A percentile compares a stretch with the other conserved stretches of the same genome.
Conservation (phyloP, 2,797 vertebrate genomes). For the Ctenochaetus hawaiiensis region DNA sequence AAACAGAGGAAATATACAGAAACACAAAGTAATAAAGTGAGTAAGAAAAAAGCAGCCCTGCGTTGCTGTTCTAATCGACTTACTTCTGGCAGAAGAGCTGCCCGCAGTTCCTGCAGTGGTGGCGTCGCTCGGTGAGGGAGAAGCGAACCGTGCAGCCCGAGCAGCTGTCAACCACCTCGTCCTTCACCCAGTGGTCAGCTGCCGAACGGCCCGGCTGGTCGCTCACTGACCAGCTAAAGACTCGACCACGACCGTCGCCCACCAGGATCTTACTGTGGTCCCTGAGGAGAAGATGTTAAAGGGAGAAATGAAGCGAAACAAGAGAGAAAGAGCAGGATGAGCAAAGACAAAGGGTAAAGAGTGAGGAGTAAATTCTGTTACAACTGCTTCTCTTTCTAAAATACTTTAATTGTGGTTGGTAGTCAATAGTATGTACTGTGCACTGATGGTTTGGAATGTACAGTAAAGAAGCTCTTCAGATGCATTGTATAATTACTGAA, state of each 20-base stretch:
- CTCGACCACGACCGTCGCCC: constrained; percentile 93
- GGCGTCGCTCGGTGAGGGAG: constrained; percentile 95
- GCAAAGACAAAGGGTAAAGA: too few species aligned
- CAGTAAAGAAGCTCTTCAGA: not conserved
- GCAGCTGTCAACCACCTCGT: constrained; percentile 97
- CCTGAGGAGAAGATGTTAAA: constrained; percentile 70
- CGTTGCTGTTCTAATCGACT: constrained; percentile 45
- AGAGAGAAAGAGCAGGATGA: not conserved
- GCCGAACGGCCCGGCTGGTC: constrained; percentile 96
- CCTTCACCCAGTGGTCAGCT: constrained; percentile 99
- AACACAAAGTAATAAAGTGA: not conserved
- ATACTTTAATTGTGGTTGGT: not conserved
- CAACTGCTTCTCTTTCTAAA: not conserved
- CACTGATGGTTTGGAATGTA: not conserved
- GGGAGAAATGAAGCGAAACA: too few species aligned
- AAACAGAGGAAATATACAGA: not conserved
- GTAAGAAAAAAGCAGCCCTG: too few species aligned
- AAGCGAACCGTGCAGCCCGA: constrained; percentile 94
- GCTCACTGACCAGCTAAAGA: constrained; percentile 99
- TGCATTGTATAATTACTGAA: not conserved
- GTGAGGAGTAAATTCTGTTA: not conserved
- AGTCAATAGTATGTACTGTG: not conserved
- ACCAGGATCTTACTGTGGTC: constrained; percentile 98
- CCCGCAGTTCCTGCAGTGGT: constrained; percentile 98
- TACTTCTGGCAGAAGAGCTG: constrained; percentile 99